phyloP scores from a whole-genome alignment of 2,797 vertebrate genomes.

The Rhadinocentrus ornatus region DNA sequence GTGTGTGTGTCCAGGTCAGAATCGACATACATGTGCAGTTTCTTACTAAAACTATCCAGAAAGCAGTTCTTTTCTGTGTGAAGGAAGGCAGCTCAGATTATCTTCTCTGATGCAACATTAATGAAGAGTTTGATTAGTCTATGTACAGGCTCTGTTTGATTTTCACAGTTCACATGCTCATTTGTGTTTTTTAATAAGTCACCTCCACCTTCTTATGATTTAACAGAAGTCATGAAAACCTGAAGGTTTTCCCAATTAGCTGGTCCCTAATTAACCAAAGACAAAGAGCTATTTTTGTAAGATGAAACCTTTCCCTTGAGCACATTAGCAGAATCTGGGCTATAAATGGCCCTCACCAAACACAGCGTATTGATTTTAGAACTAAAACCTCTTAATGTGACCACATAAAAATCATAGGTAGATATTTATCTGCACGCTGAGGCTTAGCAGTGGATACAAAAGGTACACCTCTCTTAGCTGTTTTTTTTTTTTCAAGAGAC shows the following conservation, averaged over 20 bases:
- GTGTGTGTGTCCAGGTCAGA: background rate
- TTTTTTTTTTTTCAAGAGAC: background rate
- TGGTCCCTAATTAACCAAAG: too few species aligned
- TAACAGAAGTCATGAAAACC: too few species aligned
- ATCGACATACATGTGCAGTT: too few species aligned
- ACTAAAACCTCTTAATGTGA: too few species aligned
- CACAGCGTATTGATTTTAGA: too few species aligned
- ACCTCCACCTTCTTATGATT: background rate
- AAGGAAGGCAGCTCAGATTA: background rate
- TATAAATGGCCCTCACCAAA: too few species aligned
- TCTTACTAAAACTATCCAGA: too few species aligned
- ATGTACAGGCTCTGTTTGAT: background rate
- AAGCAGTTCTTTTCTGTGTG: too few species aligned
- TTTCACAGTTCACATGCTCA: background rate
- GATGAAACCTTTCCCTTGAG: too few species aligned
- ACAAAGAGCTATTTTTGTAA: too few species aligned
- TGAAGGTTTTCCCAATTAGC: too few species aligned
- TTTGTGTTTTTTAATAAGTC: background rate
- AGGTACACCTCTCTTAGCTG: background rate
- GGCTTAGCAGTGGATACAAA: background rate
- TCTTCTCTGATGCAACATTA: background rate
- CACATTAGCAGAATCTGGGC: too few species aligned
- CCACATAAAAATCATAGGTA: background rate
- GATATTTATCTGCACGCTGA: background rate
- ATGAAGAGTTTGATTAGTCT: background rate